A percentile compares a stretch with the other conserved stretches of the same genome.
Evolutionary conservation across 2,113 vertebrate species (phyloP).

Genomic region (Sturnus vulgaris): DNA sequence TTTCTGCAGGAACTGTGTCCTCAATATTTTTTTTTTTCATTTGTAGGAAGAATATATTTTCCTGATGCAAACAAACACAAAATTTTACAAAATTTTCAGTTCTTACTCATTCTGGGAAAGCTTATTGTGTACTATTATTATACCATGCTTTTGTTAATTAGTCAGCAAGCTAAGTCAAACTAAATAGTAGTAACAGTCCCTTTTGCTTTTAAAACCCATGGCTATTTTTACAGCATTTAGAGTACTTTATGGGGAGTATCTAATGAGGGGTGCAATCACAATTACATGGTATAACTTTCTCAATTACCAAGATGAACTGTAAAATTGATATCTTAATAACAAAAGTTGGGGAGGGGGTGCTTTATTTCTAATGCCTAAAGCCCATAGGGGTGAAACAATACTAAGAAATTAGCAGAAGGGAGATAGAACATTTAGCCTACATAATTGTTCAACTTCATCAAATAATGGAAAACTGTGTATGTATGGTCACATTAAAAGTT

Average conservation of each 20-base stretch:
- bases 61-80: background rate
- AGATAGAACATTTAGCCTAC: background rate
- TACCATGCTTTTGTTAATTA: background rate
- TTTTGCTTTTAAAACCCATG: background rate
- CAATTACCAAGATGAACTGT: background rate
- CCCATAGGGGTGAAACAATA: background rate
- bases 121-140: background rate
- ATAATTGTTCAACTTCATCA: background rate
- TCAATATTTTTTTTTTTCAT: background rate
- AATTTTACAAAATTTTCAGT: background rate
- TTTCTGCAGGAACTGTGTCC: background rate
- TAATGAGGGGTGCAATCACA: background rate
- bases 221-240: background rate
- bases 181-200: background rate
- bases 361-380: background rate
- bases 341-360: background rate
- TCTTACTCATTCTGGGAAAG: background rate
- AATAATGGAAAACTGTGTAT: background rate
- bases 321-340: background rate
- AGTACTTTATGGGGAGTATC: background rate
- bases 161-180: background rate
- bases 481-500: background rate
- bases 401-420: background rate
- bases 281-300: background rate
- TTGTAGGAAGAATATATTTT: background rate